These are phyloP conservation scores for Galeruca laticollis DNA, from an alignment of 2,888 invertebrate species.

Conservation along the genomic window DNA sequence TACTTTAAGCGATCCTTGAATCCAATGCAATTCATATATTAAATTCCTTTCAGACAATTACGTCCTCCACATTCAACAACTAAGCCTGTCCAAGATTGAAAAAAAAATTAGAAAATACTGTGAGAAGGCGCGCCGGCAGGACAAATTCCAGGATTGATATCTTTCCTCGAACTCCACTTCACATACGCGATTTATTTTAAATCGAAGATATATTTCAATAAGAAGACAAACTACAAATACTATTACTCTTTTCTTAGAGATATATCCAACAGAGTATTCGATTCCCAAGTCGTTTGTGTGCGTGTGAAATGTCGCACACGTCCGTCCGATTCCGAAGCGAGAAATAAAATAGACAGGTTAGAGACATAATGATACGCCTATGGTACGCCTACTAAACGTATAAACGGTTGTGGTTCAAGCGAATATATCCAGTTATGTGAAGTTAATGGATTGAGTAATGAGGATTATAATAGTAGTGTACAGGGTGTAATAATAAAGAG, in stretches of 20 bases:
- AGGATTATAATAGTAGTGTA: background rate
- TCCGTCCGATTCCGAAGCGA: background rate
- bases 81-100: background rate
- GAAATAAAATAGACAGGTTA: constrained; percentile 3
- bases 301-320: constrained; percentile 38
- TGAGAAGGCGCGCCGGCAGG: background rate
- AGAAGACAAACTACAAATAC: constrained; percentile 48
- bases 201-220: constrained; percentile 40
- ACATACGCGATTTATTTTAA: constrained; percentile 32
- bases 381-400: constrained; percentile 12
- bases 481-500: no score
- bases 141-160: constrained; percentile 31
- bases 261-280: constrained; percentile 51
- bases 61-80: no score
- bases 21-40: no score
- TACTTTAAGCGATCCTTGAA: no score
- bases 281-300: constrained; percentile 52
- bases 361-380: constrained; percentile 6
- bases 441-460: background rate
- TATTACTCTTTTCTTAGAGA: constrained; percentile 57
- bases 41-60: no score
- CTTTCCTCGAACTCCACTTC: constrained; percentile 30
- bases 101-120: background rate
- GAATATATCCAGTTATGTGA: background rate
- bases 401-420: background rate